Evolutionary conservation across 2,113 vertebrate species (phyloP).

Genomic region (Anolis carolinensis): DNA sequence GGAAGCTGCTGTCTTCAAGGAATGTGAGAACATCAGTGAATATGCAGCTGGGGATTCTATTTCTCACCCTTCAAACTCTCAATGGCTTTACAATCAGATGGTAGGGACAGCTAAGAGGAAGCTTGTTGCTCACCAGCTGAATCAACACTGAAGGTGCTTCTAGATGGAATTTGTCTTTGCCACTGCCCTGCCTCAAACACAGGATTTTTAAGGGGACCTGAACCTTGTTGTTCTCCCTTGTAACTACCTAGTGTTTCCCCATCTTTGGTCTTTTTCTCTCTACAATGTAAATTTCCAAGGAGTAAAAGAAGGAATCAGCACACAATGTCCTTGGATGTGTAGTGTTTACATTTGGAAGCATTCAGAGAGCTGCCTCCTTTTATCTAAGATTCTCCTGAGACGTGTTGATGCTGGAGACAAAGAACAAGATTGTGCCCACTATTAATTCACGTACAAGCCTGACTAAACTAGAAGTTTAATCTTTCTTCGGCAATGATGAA

Average conservation of each 20-base stretch:
- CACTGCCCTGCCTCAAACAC: not conserved
- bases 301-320: not conserved
- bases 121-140: not conserved
- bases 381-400: not conserved
- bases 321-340: not conserved
- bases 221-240: not conserved
- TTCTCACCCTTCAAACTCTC: not conserved
- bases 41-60: not conserved
- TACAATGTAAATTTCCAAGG: not conserved
- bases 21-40: not conserved
- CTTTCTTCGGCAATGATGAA: not conserved
- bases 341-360: not conserved
- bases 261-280: not conserved
- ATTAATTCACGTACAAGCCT: not conserved
- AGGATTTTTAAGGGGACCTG: not conserved
- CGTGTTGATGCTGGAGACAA: not conserved
- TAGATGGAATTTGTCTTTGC: not conserved
- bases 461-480: not conserved
- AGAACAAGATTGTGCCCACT: not conserved
- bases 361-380: no score
- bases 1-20: not conserved
- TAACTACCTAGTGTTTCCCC: not conserved
- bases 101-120: not conserved
- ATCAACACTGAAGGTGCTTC: not conserved
- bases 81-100: not conserved